A percentile compares a stretch with the other conserved stretches of the same genome.
Evolutionary conservation across 1,140 invertebrate species (phyloP).

Genomic region (Trichomalopsis sarcophagae): DNA sequence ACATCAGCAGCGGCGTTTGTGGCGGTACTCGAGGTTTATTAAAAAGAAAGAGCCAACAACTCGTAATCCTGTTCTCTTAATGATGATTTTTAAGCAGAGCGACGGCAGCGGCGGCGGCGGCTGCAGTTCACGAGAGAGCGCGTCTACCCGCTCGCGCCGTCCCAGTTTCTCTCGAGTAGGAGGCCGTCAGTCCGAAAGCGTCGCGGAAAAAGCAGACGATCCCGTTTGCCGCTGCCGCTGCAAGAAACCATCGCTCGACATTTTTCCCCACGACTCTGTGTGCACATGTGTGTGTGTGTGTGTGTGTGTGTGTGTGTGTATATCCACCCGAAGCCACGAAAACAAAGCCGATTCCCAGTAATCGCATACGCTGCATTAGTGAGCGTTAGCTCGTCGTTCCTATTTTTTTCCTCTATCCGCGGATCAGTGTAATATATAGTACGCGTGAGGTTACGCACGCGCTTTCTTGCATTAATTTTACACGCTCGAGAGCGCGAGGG

Average conservation of each 20-base stretch:
- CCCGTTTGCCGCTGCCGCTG: background rate
- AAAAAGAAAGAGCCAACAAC: background rate
- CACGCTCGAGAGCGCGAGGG: no score
- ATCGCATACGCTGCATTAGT: background rate
- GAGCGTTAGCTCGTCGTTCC: no score
- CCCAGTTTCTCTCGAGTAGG: background rate
- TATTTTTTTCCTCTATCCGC: no score
- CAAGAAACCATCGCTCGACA: constrained; percentile 8
- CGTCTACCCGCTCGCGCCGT: background rate
- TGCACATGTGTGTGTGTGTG: no score
- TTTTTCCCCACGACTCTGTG: background rate
- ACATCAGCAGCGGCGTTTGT: no score
- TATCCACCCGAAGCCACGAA: constrained; percentile 4
- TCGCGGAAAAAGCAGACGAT: constrained; percentile 27
- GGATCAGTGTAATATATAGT: no score
- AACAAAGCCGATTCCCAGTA: constrained; percentile 17
- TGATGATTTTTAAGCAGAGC: background rate
- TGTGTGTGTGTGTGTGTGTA: no score
- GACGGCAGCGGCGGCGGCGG: background rate
- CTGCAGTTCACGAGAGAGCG: background rate
- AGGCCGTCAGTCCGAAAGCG: background rate
- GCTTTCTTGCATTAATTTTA: no score
- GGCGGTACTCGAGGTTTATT: background rate
- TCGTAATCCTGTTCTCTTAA: background rate
- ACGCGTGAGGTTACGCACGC: no score